Percentiles rank a stretch among this genome's conserved stretches.
Conservation (phyloP, 2,888 invertebrate species). For the Deladenus siricidicola region DNA sequence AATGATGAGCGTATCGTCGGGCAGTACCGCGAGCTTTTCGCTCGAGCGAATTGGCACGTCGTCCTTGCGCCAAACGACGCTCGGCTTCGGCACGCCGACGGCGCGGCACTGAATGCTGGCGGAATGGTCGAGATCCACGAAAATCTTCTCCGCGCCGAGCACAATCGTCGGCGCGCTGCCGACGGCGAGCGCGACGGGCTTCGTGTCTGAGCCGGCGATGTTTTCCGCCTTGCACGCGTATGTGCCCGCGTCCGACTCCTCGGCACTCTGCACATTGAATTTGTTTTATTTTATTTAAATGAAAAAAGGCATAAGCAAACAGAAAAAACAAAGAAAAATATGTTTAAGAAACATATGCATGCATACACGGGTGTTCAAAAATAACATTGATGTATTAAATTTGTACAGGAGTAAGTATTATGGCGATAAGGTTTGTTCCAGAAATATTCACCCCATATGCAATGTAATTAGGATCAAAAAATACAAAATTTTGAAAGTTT, state of each 20-base stretch:
- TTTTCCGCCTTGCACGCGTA: slow-evolving; percentile 63
- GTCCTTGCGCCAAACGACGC: slow-evolving; percentile 55
- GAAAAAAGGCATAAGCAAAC: too few species aligned
- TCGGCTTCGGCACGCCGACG: slow-evolving; percentile 55
- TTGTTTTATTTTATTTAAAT: background rate
- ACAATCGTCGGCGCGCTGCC: slow-evolving; percentile 34
- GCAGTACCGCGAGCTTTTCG: slow-evolving; percentile 42
- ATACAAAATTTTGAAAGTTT: too few species aligned
- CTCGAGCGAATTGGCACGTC: slow-evolving; percentile 54
- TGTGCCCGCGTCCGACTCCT: slow-evolving; percentile 60
- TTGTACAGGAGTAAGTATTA: too few species aligned
- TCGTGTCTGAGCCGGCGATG: slow-evolving; percentile 58
- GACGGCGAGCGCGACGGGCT: slow-evolving; percentile 43
- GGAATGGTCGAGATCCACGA: slow-evolving; percentile 25
- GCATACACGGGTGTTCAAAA: too few species aligned
- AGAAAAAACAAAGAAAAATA: too few species aligned
- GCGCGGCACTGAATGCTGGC: slow-evolving; percentile 55
- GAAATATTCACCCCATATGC: too few species aligned
- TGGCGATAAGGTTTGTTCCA: too few species aligned
- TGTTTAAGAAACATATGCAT: too few species aligned
- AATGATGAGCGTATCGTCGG: slow-evolving; percentile 23
- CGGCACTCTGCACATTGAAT: slow-evolving; percentile 43
- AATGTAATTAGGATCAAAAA: too few species aligned
- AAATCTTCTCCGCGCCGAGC: slow-evolving; percentile 20
- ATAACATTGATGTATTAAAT: too few species aligned